Conservation (phyloP, 2,113 vertebrate genomes). For the Odobenus rosmarus region DNA sequence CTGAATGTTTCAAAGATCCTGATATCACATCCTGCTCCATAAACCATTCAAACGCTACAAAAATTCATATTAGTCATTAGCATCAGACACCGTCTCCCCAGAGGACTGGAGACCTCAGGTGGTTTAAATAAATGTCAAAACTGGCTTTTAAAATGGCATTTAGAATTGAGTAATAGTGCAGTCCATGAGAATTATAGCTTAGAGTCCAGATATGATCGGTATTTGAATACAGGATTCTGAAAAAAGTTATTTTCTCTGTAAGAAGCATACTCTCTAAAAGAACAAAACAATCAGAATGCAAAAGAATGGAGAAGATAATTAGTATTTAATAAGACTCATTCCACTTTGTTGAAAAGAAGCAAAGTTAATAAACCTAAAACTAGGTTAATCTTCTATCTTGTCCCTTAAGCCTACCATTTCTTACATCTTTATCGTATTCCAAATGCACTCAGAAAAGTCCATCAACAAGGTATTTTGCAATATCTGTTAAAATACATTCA, state of each 20-base stretch:
- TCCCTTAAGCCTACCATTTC: constrained; percentile 66
- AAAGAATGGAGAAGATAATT: constrained; percentile 59
- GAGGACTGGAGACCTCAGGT: background rate
- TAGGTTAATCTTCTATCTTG: constrained; percentile 67
- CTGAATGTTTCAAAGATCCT: background rate
- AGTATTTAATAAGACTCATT: constrained; percentile 71
- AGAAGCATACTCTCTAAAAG: constrained; percentile 20
- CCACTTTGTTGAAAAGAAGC: constrained; percentile 57
- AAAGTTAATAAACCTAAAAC: constrained; percentile 76
- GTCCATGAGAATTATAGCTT: constrained; percentile 41
- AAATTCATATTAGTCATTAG: background rate
- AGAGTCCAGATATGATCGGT: background rate
- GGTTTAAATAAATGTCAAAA: constrained; percentile 64
- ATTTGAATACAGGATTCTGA: constrained; percentile 48
- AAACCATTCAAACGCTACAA: background rate
- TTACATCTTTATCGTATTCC: constrained; percentile 61
- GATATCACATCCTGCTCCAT: background rate
- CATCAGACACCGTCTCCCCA: background rate
- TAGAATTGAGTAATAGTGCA: constrained; percentile 39
- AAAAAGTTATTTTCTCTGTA: constrained; percentile 42
- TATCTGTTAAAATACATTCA: constrained; percentile 36
- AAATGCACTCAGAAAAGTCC: constrained; percentile 44
- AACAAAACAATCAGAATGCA: constrained; percentile 58
- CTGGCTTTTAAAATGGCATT: constrained; percentile 42
- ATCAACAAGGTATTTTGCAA: constrained; percentile 2